These are phyloP conservation scores for Atractosteus spatula DNA, from an alignment of 2,113 vertebrate species.

Conservation along the genomic window DNA sequence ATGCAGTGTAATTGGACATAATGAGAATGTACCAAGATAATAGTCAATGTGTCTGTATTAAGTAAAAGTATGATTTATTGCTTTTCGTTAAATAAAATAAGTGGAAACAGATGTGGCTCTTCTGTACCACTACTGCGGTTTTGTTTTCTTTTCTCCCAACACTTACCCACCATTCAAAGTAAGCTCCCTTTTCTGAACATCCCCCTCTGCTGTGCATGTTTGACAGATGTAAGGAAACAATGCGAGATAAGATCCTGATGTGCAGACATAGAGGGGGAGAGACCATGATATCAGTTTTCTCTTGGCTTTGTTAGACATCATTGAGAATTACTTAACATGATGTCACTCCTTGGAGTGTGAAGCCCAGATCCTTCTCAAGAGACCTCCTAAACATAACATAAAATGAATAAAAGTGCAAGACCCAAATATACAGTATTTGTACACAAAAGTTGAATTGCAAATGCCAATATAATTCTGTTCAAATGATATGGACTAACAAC, in stretches of 20 bases:
- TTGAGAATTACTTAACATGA: constrained; percentile 41
- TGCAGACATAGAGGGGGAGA: constrained; percentile 14
- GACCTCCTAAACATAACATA: not conserved
- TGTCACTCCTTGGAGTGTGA: constrained; percentile 37
- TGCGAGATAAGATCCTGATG: constrained; percentile 24
- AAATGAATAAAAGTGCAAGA: not conserved
- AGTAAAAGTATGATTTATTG: no score
- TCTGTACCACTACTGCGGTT: not conserved
- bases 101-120: no score
- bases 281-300: constrained; percentile 39
- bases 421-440: not conserved
- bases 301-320: constrained; percentile 22
- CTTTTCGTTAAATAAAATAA: no score
- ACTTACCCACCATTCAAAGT: constrained; percentile 2
- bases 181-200: not conserved
- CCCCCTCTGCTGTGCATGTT: not conserved
- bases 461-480: no score
- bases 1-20: no score
- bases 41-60: no score
- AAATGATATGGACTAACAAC: not conserved
- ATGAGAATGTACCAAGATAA: no score
- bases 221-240: constrained; percentile 14
- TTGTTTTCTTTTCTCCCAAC: constrained; percentile 1
- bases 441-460: no score
- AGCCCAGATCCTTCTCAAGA: constrained; percentile 13